phyloP scores from a whole-genome alignment of 2,888 invertebrate species.

The Eristalinus aeneus region DNA sequence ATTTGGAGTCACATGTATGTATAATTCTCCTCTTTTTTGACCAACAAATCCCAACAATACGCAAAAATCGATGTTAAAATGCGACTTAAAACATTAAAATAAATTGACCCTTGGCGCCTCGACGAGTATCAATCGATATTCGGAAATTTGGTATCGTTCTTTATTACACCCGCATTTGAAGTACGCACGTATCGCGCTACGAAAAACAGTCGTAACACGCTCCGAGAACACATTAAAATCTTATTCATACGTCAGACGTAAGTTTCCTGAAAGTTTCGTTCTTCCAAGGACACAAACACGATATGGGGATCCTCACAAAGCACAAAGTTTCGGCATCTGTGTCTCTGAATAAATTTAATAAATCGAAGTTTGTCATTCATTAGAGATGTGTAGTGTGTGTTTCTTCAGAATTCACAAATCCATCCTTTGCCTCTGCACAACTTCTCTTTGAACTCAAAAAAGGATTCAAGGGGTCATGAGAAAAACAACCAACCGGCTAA shows the following conservation, averaged over 20 bases:
- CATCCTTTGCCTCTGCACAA: slow-evolving; percentile 13
- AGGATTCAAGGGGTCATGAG: slow-evolving; percentile 52
- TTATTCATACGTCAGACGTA: neutral
- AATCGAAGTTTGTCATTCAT: slow-evolving; percentile 31
- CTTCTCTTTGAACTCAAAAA: neutral
- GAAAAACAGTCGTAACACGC: neutral
- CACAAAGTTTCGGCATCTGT: neutral
- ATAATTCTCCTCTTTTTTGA: neutral
- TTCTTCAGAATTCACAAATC: neutral
- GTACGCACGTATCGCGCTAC: neutral
- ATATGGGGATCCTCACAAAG: neutral
- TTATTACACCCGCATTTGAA: neutral
- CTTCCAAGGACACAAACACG: neutral
- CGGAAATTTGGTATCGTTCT: neutral
- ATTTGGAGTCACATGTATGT: too few relatives aligned
- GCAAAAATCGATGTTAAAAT: neutral
- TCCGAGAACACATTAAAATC: neutral
- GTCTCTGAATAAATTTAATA: slow-evolving; percentile 9
- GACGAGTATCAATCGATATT: neutral
- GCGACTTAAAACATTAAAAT: neutral
- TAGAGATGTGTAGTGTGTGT: slow-evolving; percentile 1
- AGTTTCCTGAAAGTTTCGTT: neutral
- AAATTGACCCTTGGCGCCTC: neutral
- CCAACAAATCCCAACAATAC: neutral
- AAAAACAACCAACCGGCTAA: slow-evolving; percentile 4